phyloP scores from a whole-genome alignment of 2,888 invertebrate species.

The Netelia inedita region DNA sequence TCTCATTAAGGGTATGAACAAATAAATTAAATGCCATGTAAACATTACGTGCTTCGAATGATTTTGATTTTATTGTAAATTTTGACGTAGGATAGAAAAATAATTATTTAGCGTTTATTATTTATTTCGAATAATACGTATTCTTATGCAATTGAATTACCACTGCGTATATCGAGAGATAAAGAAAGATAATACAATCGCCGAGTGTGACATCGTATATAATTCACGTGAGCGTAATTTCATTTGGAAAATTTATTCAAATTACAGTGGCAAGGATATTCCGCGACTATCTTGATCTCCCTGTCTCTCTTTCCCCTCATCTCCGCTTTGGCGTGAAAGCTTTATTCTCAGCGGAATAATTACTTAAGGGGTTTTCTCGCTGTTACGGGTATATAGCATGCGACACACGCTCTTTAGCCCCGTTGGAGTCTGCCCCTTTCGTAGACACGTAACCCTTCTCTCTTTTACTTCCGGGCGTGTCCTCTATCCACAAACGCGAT shows the following conservation, averaged over 20 bases:
- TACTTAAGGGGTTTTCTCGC: slow-evolving; percentile 56
- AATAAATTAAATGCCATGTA: no score
- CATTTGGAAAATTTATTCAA: slow-evolving; percentile 63
- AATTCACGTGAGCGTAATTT: slow-evolving; percentile 50
- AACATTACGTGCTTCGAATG: no score
- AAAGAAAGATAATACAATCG: slow-evolving; percentile 17
- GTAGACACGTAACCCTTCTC: background rate
- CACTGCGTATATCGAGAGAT: slow-evolving; percentile 1
- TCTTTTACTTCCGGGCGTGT: background rate
- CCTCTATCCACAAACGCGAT: background rate
- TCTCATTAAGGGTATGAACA: no score
- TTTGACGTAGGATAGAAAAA: no score
- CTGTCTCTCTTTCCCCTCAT: slow-evolving; percentile 9
- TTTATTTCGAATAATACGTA: no score
- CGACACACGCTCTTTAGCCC: slow-evolving; percentile 11
- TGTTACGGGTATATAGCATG: slow-evolving; percentile 18
- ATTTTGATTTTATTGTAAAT: no score
- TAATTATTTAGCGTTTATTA: no score
- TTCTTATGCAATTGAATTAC: slow-evolving; percentile 14
- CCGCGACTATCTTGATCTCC: slow-evolving; percentile 36
- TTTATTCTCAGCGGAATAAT: slow-evolving; percentile 63
- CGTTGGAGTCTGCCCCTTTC: slow-evolving; percentile 2
- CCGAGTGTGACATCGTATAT: slow-evolving; percentile 38
- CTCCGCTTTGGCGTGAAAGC: slow-evolving; percentile 32
- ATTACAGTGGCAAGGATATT: slow-evolving; percentile 64